Conservation (phyloP, 2,113 vertebrate genomes). For the Oncorhynchus gorbuscha region DNA sequence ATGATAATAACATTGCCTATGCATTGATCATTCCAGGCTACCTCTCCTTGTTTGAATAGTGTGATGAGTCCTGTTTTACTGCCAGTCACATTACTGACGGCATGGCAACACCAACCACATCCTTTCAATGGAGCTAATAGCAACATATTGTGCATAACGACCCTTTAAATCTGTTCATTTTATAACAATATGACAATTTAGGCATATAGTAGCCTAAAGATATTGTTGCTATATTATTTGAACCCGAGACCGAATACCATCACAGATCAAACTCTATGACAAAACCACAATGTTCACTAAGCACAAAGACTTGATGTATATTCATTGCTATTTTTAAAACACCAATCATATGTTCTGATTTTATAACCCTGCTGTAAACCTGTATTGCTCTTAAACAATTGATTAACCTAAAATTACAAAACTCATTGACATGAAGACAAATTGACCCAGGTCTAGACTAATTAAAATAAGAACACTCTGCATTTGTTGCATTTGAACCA, state of each 20-base stretch:
- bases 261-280: neutral
- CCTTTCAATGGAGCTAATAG: neutral
- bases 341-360: too few relatives aligned
- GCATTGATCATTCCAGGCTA: neutral
- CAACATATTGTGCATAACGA: neutral
- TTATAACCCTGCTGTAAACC: too few relatives aligned
- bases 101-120: neutral
- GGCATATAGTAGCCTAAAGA: too few relatives aligned
- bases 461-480: neutral
- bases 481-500: neutral
- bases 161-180: too few relatives aligned
- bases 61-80: constrained; percentile 58
- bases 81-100: constrained; percentile 28
- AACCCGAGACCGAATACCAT: too few relatives aligned
- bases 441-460: too few relatives aligned
- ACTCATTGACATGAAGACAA: neutral
- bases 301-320: neutral
- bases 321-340: too few relatives aligned
- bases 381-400: too few relatives aligned
- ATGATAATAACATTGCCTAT: neutral
- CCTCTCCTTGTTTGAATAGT: neutral
- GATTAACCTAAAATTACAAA: neutral
- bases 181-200: too few relatives aligned
- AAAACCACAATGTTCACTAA: neutral
- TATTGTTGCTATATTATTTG: too few relatives aligned